Evolutionary conservation across 2,888 invertebrate species (phyloP), one percentile per base, ranked within the genome.

Genomic region (Cerceris ruficornis): DNA sequence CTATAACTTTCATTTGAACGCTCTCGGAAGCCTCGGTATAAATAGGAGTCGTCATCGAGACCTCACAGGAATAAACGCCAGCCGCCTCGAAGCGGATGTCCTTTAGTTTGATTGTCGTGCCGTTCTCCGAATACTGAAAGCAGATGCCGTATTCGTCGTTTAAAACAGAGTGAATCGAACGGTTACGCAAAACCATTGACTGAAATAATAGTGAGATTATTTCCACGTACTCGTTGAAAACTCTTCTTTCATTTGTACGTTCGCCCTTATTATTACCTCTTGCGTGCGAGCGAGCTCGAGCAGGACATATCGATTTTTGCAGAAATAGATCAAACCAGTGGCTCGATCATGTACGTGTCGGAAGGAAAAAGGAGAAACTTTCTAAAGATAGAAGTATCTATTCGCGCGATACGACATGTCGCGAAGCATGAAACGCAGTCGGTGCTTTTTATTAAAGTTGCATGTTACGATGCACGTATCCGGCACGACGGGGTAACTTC

Each of bases 21-120:
- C 95, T 94, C 87, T 95, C 95, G 46, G 97, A 96, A 86, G 95
- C 95, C 93, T 96, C 96, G 52, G 96, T 96, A 92, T 96, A 97
- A 88, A 97, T 95, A 79, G 97, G 96, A 62, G 96, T 95, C 90
- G 96, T 96, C 89, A 96, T 95, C 69, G 97, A 96, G 41, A 97
- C 97, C 90, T 96, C 96, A 91, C 97, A 97, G 74, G 95, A 95
- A 93, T 97, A 98, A 68, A 94, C 93, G 41, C 97, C 97, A 13
- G 96, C 95, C 58, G 97, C 96, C 70, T 95, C 94, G 92, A 96
- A 97, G 91, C 96, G 96, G 89, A 97, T 93, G 91, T 95, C 94
- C 87, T 95, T 95, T 86, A 97, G 93, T 80, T 95, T 94, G 91
- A 96, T 95, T 89, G 95, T 95, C 93, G 95, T 95, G 88, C 95